A percentile compares a stretch with the other conserved stretches of the same genome.
Conservation (phyloP, 2,888 invertebrate genomes). For the Drosophila rubida region DNA sequence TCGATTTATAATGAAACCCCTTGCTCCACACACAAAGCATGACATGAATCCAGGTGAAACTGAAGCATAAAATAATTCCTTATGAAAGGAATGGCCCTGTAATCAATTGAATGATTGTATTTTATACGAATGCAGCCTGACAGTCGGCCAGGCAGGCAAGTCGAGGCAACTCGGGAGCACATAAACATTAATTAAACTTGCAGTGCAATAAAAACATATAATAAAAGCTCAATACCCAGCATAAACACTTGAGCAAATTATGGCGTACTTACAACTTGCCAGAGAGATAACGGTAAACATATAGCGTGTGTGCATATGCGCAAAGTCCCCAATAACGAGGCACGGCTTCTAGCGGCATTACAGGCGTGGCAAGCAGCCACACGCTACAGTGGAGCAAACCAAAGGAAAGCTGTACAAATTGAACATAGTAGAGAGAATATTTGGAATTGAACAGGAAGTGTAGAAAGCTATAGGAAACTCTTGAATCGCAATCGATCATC, state of each 20-base stretch:
- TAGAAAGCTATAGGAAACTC: too few species aligned
- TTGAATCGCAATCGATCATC: too few species aligned
- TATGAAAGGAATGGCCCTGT: not conserved
- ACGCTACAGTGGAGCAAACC: slow-evolving; percentile 35
- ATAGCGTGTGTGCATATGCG: slow-evolving; percentile 50
- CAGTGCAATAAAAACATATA: slow-evolving; percentile 54
- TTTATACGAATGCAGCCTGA: not conserved
- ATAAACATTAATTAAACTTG: slow-evolving; percentile 66
- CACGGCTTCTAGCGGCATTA: slow-evolving; percentile 44
- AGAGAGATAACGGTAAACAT: slow-evolving; percentile 67
- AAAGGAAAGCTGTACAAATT: too few species aligned
- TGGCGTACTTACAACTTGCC: slow-evolving; percentile 67
- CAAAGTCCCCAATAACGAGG: slow-evolving; percentile 52
- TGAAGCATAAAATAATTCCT: not conserved
- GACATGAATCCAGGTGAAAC: not conserved
- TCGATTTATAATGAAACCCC: not conserved
- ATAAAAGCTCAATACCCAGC: slow-evolving; percentile 62
- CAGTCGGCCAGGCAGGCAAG: not conserved
- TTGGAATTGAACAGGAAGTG: too few species aligned
- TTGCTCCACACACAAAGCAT: not conserved
- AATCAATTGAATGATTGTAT: slow-evolving; percentile 15
- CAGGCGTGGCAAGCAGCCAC: slow-evolving; percentile 24
- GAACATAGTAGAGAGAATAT: too few species aligned
- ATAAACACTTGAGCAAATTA: slow-evolving; percentile 71
- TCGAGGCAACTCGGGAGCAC: slow-evolving; percentile 19